These are phyloP conservation scores for Helostoma temminkii DNA, from an alignment of 2,797 vertebrate species.

Conservation along the genomic window DNA sequence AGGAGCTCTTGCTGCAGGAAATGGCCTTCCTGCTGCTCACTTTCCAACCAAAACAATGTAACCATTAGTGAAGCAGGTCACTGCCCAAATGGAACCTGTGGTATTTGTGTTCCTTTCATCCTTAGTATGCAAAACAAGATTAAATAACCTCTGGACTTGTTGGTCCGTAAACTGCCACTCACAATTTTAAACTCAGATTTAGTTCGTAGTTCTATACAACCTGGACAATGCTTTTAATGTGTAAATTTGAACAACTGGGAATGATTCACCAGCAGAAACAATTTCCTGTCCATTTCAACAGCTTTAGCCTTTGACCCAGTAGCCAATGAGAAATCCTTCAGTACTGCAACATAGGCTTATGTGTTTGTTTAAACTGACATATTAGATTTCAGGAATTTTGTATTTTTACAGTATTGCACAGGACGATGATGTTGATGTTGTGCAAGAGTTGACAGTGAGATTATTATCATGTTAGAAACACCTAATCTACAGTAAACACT, in stretches of 20 bases:
- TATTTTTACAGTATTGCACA: constrained; percentile 3
- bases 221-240: constrained; percentile 9
- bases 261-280: constrained; percentile 52
- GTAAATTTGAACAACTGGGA: constrained; percentile 29
- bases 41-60: constrained; percentile 78
- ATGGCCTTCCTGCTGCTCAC: constrained; percentile 75
- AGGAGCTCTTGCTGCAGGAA: constrained; percentile 75
- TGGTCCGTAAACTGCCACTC: not conserved
- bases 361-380: constrained; percentile 33
- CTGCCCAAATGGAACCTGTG: constrained; percentile 45
- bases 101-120: constrained; percentile 46
- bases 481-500: constrained; percentile 16
- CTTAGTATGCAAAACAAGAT: constrained; percentile 8
- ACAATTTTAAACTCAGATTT: too few species aligned
- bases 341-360: not conserved
- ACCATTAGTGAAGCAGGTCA: constrained; percentile 63
- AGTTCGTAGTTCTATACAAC: too few species aligned
- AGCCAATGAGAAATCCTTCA: constrained; percentile 41
- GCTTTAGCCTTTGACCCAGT: constrained; percentile 72
- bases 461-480: constrained; percentile 8
- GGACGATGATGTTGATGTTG: constrained; percentile 26
- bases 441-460: not conserved
- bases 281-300: constrained; percentile 74
- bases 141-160: not conserved
- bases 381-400: constrained; percentile 16